phyloP scores from a whole-genome alignment of 23 tunicate genomes.

The Diplosoma virens region DNA sequence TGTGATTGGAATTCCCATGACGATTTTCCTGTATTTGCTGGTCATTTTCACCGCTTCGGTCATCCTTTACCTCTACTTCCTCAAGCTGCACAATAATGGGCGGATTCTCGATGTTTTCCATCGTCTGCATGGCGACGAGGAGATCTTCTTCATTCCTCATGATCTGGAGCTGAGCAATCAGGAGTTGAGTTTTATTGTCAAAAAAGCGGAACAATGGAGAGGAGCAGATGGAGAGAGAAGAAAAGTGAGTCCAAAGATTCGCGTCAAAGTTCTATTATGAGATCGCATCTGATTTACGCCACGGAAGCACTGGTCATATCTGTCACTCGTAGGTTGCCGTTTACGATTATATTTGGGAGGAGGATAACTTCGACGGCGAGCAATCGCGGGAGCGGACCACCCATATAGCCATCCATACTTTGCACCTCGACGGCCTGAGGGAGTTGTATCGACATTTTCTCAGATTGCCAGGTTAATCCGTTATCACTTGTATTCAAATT shows the following conservation, averaged over 20 bases:
- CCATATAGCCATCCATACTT: conserved; percentile 82
- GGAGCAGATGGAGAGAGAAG: conserved; percentile 93
- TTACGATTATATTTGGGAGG: conserved; percentile 94
- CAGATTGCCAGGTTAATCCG: conserved; percentile 58
- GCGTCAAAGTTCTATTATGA: background rate
- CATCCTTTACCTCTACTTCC: conserved; percentile 82
- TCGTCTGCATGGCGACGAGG: conserved; percentile 81
- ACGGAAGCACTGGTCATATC: background rate
- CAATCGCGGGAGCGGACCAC: conserved; percentile 68
- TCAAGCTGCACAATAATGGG: conserved; percentile 94
- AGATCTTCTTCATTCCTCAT: conserved; percentile 68
- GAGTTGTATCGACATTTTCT: conserved; percentile 90
- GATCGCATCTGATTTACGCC: background rate
- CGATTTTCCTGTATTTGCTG: conserved; percentile 73
- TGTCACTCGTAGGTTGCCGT: conserved; percentile 55
- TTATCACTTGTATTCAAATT: too few species aligned
- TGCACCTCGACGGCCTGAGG: conserved; percentile 93
- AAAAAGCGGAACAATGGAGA: conserved; percentile 93
- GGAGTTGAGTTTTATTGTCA: conserved; percentile 75
- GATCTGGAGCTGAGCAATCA: conserved; percentile 91
- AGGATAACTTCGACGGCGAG: conserved; percentile 41
- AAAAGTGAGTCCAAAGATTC: conserved; percentile 37
- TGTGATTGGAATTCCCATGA: conserved; percentile 89
- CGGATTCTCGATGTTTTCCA: conserved; percentile 86
- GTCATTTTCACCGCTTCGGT: conserved; percentile 72